A percentile compares a stretch with the other conserved stretches of the same genome.
Conservation (phyloP, 2,888 invertebrate genomes). For the Steromphala cineraria region DNA sequence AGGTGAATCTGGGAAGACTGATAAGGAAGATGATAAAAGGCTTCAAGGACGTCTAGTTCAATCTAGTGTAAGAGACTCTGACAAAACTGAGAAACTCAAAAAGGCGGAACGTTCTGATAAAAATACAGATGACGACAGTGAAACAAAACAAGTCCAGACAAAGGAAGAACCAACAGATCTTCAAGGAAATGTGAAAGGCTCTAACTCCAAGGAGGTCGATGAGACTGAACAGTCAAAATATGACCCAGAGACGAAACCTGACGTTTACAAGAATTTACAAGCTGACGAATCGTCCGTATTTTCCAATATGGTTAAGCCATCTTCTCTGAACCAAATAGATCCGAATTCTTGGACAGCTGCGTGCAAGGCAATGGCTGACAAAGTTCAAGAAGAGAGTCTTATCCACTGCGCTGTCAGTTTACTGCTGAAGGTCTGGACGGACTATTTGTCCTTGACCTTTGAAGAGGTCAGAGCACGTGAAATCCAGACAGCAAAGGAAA, state of each 20-base stretch:
- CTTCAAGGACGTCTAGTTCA: no score
- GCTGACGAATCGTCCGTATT: no score
- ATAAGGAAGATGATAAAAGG: not conserved
- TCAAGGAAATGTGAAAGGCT: not conserved
- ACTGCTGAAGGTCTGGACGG: conserved; percentile 48
- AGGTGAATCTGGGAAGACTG: not conserved
- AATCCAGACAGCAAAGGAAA: conserved; percentile 39
- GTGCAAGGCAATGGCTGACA: conserved; percentile 35
- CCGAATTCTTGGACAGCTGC: conserved; percentile 22
- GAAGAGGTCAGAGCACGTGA: conserved; percentile 46
- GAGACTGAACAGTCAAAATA: not conserved
- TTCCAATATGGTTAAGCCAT: no score
- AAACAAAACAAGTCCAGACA: not conserved
- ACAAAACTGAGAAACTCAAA: no score
- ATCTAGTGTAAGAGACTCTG: no score
- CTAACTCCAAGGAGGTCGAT: not conserved
- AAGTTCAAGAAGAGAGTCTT: conserved; percentile 38
- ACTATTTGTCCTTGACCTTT: conserved; percentile 44
- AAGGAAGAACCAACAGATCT: not conserved
- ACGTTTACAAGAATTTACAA: no score
- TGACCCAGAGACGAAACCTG: not conserved
- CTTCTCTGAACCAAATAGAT: no score
- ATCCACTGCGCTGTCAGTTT: conserved; percentile 37
- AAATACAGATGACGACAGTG: no score
- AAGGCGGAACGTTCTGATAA: no score